Evolutionary conservation across 1,140 invertebrate species (phyloP).

Genomic region (Drosophila erecta): DNA sequence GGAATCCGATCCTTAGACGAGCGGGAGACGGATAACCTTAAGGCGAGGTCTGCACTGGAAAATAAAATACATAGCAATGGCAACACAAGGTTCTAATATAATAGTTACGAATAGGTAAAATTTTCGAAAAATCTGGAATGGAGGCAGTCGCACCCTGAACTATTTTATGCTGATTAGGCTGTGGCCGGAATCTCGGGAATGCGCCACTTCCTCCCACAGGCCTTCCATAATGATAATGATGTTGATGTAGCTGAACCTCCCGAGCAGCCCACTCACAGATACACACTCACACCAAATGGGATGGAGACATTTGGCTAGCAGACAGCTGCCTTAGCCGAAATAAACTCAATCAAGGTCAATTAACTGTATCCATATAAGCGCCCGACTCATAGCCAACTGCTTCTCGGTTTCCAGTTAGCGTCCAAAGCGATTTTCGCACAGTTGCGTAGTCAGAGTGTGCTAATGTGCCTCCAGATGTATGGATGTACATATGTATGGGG

Average conservation of each 20-base stretch:
- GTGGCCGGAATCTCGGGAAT: conserved; percentile 15
- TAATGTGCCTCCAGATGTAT: conserved; percentile 26
- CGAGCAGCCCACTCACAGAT: conserved; percentile 4
- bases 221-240: conserved; percentile 17
- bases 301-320: conserved; percentile 35
- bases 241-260: background rate
- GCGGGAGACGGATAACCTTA: conserved; percentile 27
- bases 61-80: background rate
- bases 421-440: conserved; percentile 63
- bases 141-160: conserved; percentile 9
- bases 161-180: conserved; percentile 32
- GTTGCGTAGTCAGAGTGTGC: conserved; percentile 41
- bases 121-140: no score
- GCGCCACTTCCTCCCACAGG: background rate
- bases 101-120: no score
- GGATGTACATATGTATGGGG: conserved; percentile 6
- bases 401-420: conserved; percentile 31
- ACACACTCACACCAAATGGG: background rate
- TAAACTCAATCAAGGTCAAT: conserved; percentile 84
- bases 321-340: conserved; percentile 49
- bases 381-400: conserved; percentile 36
- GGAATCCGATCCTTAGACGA: conserved; percentile 28
- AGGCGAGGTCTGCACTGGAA: conserved; percentile 4
- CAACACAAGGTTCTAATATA: no score
- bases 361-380: conserved; percentile 82